Conservation (phyloP, 2,797 vertebrate genomes). For the Anniella stebbinsi region DNA sequence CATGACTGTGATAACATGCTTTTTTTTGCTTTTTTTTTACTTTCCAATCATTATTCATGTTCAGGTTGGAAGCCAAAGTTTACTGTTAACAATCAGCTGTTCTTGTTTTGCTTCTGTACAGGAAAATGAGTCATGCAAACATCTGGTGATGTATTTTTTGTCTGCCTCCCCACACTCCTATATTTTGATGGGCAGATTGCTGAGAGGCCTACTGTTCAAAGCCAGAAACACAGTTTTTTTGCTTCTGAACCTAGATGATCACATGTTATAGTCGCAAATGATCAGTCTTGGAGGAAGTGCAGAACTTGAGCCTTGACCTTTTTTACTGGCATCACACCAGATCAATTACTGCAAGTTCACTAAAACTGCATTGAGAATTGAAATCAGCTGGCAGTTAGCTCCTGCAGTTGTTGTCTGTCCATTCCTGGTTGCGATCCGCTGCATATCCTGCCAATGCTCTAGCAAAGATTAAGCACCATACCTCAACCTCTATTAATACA, state of each 20-base stretch:
- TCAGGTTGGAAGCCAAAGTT: neutral
- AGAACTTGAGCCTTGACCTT: constrained; percentile 16
- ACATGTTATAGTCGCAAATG: constrained; percentile 31
- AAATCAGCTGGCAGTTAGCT: constrained; percentile 18
- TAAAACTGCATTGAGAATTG: constrained; percentile 32
- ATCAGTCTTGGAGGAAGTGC: constrained; percentile 2
- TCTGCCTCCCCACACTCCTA: neutral
- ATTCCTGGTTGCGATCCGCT: neutral
- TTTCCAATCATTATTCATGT: constrained; percentile 25
- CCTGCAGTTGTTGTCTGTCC: neutral
- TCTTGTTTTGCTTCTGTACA: neutral
- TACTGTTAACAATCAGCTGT: constrained; percentile 4
- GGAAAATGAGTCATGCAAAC: constrained; percentile 18
- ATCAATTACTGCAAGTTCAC: constrained; percentile 33
- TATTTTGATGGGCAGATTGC: neutral
- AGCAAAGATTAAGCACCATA: neutral
- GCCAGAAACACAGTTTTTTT: neutral
- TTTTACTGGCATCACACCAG: constrained; percentile 34
- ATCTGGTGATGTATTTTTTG: neutral
- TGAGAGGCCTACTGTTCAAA: neutral
- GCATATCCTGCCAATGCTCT: neutral
- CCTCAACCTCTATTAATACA: neutral
- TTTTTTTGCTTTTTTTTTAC: no score
- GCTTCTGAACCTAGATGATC: constrained; percentile 21
- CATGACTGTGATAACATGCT: neutral